Conservation (phyloP, 2,113 vertebrate species). For the Microcebus griseorufus region DNA sequence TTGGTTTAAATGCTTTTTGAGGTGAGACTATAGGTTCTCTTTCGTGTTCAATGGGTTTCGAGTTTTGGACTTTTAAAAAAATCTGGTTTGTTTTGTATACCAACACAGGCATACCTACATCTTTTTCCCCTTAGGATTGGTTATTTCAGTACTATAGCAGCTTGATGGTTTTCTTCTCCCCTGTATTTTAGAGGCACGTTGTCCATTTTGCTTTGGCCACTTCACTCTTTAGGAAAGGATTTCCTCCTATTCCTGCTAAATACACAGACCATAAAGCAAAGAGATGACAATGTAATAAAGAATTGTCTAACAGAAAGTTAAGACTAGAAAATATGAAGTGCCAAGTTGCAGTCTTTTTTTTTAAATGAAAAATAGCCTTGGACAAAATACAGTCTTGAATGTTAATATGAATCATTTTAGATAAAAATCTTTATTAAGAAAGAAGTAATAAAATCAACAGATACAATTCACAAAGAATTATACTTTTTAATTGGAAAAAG, state of each 20-base stretch:
- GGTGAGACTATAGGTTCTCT: not conserved
- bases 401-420: not conserved
- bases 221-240: not conserved
- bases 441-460: slow-evolving; percentile 36
- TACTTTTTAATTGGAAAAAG: not conserved
- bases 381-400: not conserved
- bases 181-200: not conserved
- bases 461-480: not conserved
- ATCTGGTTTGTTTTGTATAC: not conserved
- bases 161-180: not conserved
- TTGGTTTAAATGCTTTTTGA: not conserved
- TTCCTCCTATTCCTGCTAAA: not conserved
- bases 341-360: not conserved
- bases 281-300: not conserved
- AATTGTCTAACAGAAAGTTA: not conserved
- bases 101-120: not conserved
- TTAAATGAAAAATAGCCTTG: too few relatives aligned
- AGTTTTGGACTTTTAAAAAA: not conserved
- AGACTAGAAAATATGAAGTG: not conserved
- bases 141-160: not conserved
- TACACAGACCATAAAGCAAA: slow-evolving; percentile 30
- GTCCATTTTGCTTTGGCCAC: not conserved
- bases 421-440: slow-evolving; percentile 24
- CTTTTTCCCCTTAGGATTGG: not conserved
- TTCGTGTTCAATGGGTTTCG: slow-evolving; percentile 11